Evolutionary conservation across 2,113 vertebrate genomes (phyloP).

Genomic region (Leptosomus discolor): DNA sequence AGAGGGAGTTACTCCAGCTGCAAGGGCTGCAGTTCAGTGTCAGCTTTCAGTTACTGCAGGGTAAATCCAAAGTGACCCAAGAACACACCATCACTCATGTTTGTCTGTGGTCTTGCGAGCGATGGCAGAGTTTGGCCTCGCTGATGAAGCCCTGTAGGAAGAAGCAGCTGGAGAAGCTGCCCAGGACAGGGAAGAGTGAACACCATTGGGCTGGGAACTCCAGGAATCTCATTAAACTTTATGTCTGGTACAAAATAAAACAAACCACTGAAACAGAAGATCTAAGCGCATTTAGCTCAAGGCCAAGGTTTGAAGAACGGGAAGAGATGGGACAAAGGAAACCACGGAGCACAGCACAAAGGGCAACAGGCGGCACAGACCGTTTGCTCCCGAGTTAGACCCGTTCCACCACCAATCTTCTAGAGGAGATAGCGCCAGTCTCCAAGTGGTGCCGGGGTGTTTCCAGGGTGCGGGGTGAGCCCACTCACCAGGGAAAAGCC

Average conservation of each 20-base stretch:
- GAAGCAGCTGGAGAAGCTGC: background rate
- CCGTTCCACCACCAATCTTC: background rate
- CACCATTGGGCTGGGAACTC: background rate
- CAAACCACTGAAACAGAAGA: background rate
- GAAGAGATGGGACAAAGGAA: background rate
- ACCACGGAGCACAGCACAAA: background rate
- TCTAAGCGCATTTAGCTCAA: background rate
- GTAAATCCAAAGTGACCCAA: background rate
- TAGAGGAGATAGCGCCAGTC: too few species aligned
- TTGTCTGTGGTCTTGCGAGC: too few species aligned
- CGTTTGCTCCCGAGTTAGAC: accelerated
- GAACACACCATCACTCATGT: accelerated
- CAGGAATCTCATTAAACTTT: background rate
- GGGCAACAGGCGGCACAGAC: background rate
- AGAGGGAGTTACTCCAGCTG: background rate
- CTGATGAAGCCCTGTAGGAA: background rate
- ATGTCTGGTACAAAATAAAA: background rate
- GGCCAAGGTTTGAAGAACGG: accelerated
- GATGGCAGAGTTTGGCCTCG: background rate
- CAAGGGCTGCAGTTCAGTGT: background rate
- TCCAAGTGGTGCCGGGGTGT: too few species aligned
- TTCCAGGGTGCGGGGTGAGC: accelerated
- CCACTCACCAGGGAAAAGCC: background rate
- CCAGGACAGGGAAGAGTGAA: background rate
- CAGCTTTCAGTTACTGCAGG: background rate